Percentiles rank a stretch among this genome's conserved stretches.
phyloP scores from a whole-genome alignment of 2,113 vertebrate genomes.

The Vulpes vulpes region DNA sequence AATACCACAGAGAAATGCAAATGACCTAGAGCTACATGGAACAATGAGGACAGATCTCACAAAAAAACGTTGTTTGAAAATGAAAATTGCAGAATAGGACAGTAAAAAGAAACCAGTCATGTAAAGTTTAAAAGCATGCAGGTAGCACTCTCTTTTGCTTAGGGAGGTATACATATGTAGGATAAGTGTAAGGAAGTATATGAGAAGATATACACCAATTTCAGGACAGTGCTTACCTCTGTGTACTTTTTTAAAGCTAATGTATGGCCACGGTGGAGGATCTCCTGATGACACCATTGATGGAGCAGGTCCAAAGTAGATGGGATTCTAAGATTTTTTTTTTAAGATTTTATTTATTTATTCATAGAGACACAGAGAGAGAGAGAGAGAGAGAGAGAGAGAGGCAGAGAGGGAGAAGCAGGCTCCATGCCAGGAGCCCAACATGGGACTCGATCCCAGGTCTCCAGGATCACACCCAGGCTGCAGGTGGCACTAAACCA shows the following conservation, averaged over 20 bases:
- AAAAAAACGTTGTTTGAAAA: background rate
- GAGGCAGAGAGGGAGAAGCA: too few species aligned
- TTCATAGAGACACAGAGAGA: too few species aligned
- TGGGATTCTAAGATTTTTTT: background rate
- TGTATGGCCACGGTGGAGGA: background rate
- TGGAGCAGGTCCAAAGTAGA: background rate
- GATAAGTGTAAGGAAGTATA: constrained; percentile 10
- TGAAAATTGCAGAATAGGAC: background rate
- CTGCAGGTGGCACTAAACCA: too few species aligned
- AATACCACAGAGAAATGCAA: constrained; percentile 41
- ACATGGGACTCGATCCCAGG: too few species aligned
- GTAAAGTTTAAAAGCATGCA: background rate
- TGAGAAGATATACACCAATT: constrained; percentile 16
- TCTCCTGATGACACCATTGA: background rate
- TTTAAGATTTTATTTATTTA: too few species aligned
- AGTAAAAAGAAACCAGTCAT: background rate
- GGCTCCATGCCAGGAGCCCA: too few species aligned
- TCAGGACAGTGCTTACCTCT: background rate
- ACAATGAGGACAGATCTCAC: background rate
- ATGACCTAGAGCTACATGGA: background rate
- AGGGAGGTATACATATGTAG: background rate
- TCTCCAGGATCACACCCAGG: too few species aligned
- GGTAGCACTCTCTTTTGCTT: constrained; percentile 46
- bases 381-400: too few species aligned
- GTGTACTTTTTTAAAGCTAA: constrained; percentile 12